Conservation (phyloP, 2,797 vertebrate species). For the Melopsittacus undulatus region DNA sequence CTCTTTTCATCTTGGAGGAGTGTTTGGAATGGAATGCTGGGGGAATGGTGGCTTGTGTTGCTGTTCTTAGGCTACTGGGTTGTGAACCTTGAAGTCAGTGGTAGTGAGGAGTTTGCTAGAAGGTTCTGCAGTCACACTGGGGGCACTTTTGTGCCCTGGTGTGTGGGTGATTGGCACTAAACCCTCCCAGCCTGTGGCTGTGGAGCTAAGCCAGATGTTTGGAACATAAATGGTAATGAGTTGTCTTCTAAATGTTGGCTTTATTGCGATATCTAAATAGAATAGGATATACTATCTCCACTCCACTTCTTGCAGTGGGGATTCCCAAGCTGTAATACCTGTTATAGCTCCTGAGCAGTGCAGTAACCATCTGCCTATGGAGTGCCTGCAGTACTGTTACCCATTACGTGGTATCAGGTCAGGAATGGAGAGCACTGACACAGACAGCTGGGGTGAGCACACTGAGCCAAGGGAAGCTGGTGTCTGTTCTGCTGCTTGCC, state of each 20-base stretch:
- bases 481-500: not conserved
- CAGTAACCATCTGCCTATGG: not conserved
- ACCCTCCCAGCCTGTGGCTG: not conserved
- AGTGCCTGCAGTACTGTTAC: not conserved
- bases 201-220: slow-evolving; percentile 34
- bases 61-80: not conserved
- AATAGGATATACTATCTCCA: not conserved
- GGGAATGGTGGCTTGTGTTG: not conserved
- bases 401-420: not conserved
- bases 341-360: not conserved
- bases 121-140: not conserved
- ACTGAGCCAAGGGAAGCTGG: not conserved
- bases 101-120: not conserved
- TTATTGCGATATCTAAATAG: slow-evolving; percentile 3
- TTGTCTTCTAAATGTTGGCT: not conserved
- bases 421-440: not conserved
- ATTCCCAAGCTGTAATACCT: not conserved
- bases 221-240: not conserved
- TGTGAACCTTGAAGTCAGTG: not conserved
- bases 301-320: not conserved
- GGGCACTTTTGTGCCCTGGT: not conserved
- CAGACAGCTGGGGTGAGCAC: not conserved
- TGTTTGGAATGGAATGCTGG: not conserved
- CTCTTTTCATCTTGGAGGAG: not conserved
- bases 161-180: slow-evolving; percentile 18